These are phyloP conservation scores for Daktulosphaira vitifoliae DNA, from an alignment of 1,140 invertebrate genomes.

Conservation along the genomic window DNA sequence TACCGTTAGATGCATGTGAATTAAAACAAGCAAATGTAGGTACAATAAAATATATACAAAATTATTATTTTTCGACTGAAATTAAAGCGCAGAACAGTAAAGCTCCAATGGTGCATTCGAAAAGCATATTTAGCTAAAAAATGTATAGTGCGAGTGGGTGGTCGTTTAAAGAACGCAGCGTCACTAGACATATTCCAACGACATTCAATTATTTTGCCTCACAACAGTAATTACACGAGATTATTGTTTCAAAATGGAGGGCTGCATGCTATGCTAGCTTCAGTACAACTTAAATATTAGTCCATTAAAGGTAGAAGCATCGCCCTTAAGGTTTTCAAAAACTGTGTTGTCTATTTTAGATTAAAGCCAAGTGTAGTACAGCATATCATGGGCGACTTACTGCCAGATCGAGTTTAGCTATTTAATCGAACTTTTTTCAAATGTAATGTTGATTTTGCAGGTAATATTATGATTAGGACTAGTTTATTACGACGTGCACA, in stretches of 20 bases:
- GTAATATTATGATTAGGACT: too few relatives aligned
- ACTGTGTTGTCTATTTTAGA: neutral
- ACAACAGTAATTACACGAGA: neutral
- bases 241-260: neutral
- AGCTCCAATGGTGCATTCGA: too few relatives aligned
- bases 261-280: neutral
- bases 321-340: neutral
- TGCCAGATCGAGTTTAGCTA: neutral
- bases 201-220: neutral
- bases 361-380: neutral
- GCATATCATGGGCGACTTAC: neutral
- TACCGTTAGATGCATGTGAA: neutral
- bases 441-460: neutral
- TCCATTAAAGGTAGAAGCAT: neutral
- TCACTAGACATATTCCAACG: neutral
- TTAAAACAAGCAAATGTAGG: neutral
- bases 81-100: neutral
- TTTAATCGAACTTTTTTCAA: neutral
- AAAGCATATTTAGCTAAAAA: neutral
- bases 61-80: neutral
- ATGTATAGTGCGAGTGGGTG: neutral
- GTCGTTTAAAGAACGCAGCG: neutral
- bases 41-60: neutral
- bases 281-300: neutral
- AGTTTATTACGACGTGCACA: too few relatives aligned